Base-by-base conservation (phyloP, 1,140 invertebrate species). In the Apolygus lucorum region DNA sequence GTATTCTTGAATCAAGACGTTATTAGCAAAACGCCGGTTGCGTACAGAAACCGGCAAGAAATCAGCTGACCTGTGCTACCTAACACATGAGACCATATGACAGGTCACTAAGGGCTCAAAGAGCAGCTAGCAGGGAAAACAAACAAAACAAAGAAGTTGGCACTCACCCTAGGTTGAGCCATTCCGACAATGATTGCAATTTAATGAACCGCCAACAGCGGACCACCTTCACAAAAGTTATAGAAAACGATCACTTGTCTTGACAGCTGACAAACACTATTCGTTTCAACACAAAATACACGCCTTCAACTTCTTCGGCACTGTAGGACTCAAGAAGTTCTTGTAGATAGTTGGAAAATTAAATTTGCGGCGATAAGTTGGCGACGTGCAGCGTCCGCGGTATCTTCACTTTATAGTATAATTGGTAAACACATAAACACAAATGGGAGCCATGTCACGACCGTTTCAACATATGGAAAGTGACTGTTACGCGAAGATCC, bases 101-200 rank as follows among this genome's bases (percentile, higher is more conserved):
- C n/a, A n/a, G n/a, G n/a, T n/a, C n/a, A n/a, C n/a, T n/a, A n/a
- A n/a, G n/a, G n/a, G n/a, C n/a, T n/a, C n/a, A n/a, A n/a, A n/a
- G n/a, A n/a, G n/a, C n/a, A n/a, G n/a, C n/a, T n/a, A n/a, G n/a
- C n/a, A n/a, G n/a, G n/a, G n/a, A n/a, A n/a, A n/a, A n/a, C n/a
- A n/a, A n/a, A n/a, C n/a, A n/a, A n/a, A n/a, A n/a, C n/a, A n/a
- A n/a, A n/a, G 34, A 49, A 49, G 8, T 49, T 17, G 17, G 17
- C 28, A 62, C 52, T 63, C 68, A 69, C 54, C 68, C 68, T 63
- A 17, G 68, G 52, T 28, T 63, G 54, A 24, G 54, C 68, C 68
- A 62, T 69, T 29, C 52, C 64, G n/a, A n/a, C 34, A 49, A 49
- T 49, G 34, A 49, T 49, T 49, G 34, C 34, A 17, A 49, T 49